Evolutionary conservation across 1,140 invertebrate genomes (phyloP).

Genomic region (Pseudomyrmex flavicornis): DNA sequence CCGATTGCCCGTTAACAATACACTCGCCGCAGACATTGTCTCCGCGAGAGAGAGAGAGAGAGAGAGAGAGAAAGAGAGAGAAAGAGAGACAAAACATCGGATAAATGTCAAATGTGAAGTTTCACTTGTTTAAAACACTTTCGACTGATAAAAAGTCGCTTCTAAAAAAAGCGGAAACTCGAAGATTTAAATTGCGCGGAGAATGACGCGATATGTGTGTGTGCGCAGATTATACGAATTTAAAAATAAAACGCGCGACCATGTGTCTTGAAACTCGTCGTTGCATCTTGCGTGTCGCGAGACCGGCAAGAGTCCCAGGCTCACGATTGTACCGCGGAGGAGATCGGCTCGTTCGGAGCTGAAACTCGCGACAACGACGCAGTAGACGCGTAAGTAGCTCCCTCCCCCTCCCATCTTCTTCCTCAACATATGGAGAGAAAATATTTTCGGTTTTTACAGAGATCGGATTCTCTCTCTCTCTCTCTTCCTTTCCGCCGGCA

Average conservation of each 20-base stretch:
- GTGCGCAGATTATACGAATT: no score
- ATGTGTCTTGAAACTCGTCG: no score
- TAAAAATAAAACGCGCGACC: no score
- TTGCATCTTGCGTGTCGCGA: not conserved
- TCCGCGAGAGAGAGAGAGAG: no score
- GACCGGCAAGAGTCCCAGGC: not conserved
- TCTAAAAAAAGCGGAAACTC: not conserved
- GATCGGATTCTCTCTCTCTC: slow-evolving; percentile 31
- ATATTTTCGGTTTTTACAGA: slow-evolving; percentile 82
- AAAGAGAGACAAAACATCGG: not conserved
- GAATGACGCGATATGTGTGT: no score
- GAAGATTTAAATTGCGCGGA: not conserved
- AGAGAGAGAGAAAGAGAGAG: no score
- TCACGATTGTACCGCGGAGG: not conserved
- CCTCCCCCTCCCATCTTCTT: no score
- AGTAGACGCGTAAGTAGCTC: not conserved
- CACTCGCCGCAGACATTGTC: no score
- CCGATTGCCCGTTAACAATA: no score
- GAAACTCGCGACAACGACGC: not conserved
- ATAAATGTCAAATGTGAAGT: slow-evolving; percentile 3
- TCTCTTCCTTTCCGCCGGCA: not conserved
- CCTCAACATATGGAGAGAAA: slow-evolving; percentile 52
- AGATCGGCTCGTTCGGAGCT: not conserved
- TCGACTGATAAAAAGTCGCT: not conserved
- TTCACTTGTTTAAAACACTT: not conserved